Evolutionary conservation across 2,888 invertebrate species (phyloP).

Genomic region (Dryadula phaetusa): DNA sequence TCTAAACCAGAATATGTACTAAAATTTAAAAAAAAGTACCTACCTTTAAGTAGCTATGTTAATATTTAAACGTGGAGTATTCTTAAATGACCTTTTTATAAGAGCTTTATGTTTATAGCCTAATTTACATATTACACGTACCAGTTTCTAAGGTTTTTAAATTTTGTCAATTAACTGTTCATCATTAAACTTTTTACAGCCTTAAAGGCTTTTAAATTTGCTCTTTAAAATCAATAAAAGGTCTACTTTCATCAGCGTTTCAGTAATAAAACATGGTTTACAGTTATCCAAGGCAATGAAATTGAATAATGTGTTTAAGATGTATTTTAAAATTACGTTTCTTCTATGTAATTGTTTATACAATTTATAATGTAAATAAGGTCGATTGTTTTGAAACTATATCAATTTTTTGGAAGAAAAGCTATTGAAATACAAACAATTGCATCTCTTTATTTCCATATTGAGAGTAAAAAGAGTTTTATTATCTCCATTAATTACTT

Average conservation of each 20-base stretch:
- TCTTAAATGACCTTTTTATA: constrained; percentile 2
- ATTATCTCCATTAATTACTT: no score
- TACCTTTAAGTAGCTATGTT: no score
- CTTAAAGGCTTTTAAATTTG: constrained; percentile 77
- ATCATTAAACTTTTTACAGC: constrained; percentile 71
- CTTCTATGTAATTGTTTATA: not conserved
- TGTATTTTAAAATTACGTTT: constrained; percentile 10
- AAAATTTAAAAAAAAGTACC: not conserved
- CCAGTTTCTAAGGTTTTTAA: constrained; percentile 47
- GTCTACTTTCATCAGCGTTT: constrained; percentile 76
- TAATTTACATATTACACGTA: constrained; percentile 17
- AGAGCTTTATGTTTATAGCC: constrained; percentile 6
- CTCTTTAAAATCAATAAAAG: constrained; percentile 81
- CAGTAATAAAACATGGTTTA: constrained; percentile 79
- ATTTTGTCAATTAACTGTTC: constrained; percentile 67
- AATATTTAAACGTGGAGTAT: not conserved
- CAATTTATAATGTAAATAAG: not conserved
- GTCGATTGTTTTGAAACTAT: not conserved
- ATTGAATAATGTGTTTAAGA: constrained; percentile 74
- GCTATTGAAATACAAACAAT: not conserved
- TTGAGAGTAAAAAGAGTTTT: not conserved
- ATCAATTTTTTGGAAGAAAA: not conserved
- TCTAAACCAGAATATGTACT: not conserved
- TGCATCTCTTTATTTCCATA: not conserved
- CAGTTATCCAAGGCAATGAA: constrained; percentile 75